Conservation (phyloP, 2,113 vertebrate genomes). For the Hoplias malabaricus region DNA sequence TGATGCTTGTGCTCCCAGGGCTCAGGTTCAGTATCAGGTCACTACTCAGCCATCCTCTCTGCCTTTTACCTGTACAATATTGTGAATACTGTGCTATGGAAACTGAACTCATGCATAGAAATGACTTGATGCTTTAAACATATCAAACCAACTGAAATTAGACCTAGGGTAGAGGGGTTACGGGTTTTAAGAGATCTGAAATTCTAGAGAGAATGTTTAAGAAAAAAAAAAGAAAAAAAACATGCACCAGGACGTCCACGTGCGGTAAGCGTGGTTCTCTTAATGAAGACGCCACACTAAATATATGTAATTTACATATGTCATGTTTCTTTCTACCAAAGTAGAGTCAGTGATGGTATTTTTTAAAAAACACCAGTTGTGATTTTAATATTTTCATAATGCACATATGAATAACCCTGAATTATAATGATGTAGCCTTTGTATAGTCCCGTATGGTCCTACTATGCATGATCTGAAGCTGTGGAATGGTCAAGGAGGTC, state of each 20-base stretch:
- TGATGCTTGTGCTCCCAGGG: slow-evolving; percentile 18
- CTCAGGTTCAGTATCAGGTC: slow-evolving; percentile 39
- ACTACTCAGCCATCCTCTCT: slow-evolving; percentile 31
- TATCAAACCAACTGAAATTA: slow-evolving; percentile 45
- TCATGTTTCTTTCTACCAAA: slow-evolving; percentile 52
- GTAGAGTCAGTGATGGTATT: slow-evolving; percentile 46
- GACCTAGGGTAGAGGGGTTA: not conserved
- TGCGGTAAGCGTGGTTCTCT: not conserved
- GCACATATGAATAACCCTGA: slow-evolving; percentile 45
- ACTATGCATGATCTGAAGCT: slow-evolving; percentile 70
- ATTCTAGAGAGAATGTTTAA: not conserved
- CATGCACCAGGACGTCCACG: not conserved
- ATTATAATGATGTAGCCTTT: slow-evolving; percentile 60
- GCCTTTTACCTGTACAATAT: slow-evolving; percentile 43
- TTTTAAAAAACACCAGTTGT: slow-evolving; percentile 46
- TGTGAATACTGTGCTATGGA: slow-evolving; percentile 46
- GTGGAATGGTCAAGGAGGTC: slow-evolving; percentile 58
- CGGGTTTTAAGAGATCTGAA: not conserved
- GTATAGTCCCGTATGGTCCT: slow-evolving; percentile 62
- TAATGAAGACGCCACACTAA: slow-evolving; percentile 10
- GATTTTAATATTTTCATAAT: slow-evolving; percentile 57
- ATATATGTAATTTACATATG: slow-evolving; percentile 1
- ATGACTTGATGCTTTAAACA: slow-evolving; percentile 45
- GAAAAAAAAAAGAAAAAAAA: not conserved
- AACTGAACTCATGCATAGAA: slow-evolving; percentile 31